These are phyloP conservation scores for Pyrocoelia pectoralis DNA, from an alignment of 2,888 invertebrate species.

Conservation along the genomic window DNA sequence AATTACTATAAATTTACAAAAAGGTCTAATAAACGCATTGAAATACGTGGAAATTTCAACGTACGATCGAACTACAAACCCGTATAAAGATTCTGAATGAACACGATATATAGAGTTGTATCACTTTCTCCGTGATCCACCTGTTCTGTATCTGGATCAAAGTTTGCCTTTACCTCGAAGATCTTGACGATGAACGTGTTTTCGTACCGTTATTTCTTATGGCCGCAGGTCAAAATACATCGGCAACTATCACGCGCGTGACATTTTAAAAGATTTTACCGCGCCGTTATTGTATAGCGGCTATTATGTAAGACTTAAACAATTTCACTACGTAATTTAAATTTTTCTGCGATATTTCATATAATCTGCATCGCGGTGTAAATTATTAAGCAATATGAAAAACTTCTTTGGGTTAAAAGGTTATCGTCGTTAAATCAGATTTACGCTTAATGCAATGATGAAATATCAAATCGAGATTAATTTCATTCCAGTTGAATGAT, in stretches of 20 bases:
- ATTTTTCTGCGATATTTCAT: constrained; percentile 44
- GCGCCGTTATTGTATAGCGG: constrained; percentile 27
- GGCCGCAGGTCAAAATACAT: constrained; percentile 38
- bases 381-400: constrained; percentile 47
- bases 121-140: constrained; percentile 53
- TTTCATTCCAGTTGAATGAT: background rate
- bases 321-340: constrained; percentile 38
- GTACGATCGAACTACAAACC: constrained; percentile 15
- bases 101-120: constrained; percentile 16
- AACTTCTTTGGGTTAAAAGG: constrained; percentile 45
- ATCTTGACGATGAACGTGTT: background rate
- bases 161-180: constrained; percentile 4
- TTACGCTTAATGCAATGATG: constrained; percentile 9
- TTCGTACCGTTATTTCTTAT: constrained; percentile 26
- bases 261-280: constrained; percentile 39
- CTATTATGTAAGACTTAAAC: constrained; percentile 24
- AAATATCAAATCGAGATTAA: constrained; percentile 2
- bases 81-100: background rate
- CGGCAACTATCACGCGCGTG: constrained; percentile 45
- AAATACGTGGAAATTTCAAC: constrained; percentile 4
- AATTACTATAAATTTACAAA: background rate
- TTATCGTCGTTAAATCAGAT: constrained; percentile 45
- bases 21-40: background rate
- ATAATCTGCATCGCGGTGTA: constrained; percentile 29
- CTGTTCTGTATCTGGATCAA: constrained; percentile 52